A percentile compares a stretch with the other conserved stretches of the same genome.
phyloP scores from a whole-genome alignment of 2,888 invertebrate genomes.

The Pinctada fucata region DNA sequence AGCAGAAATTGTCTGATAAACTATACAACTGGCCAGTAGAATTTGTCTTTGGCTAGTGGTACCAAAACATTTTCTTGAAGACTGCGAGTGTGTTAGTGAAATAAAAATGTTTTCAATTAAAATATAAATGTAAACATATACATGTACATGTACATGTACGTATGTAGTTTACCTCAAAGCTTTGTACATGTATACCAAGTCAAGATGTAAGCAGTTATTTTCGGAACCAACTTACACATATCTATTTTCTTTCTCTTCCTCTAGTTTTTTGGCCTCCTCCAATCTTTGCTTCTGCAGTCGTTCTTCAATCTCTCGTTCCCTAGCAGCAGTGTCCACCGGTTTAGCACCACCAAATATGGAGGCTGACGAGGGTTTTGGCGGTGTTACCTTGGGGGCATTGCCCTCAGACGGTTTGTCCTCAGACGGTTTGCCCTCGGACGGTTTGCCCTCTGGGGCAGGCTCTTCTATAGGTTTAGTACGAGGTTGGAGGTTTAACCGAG shows the following conservation, averaged over 20 bases:
- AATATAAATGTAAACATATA: no score
- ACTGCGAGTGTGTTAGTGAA: no score
- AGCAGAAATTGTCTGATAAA: no score
- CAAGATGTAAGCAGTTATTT: no score
- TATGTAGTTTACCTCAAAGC: no score
- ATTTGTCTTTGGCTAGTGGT: no score
- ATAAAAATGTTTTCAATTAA: no score
- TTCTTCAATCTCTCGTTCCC: constrained; percentile 94
- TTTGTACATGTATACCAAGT: no score
- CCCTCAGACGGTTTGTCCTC: constrained; percentile 12
- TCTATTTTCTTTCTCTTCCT: constrained; percentile 59
- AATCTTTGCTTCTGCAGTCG: constrained; percentile 79
- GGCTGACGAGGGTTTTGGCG: constrained; percentile 71
- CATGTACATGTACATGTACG: no score
- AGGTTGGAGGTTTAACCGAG: constrained; percentile 88
- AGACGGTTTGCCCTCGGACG: background rate
- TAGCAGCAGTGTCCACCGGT: constrained; percentile 94
- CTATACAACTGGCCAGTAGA: no score
- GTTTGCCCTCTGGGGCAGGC: constrained; percentile 8
- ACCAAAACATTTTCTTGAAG: no score
- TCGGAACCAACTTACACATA: constrained; percentile 42
- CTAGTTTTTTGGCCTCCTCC: constrained; percentile 41
- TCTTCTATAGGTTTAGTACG: constrained; percentile 85
- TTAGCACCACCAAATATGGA: constrained; percentile 95
- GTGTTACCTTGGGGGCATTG: constrained; percentile 13